Evolutionary conservation across 1,140 invertebrate genomes (phyloP), one percentile per base, ranked within the genome.

Genomic region (Telenomus remus): DNA sequence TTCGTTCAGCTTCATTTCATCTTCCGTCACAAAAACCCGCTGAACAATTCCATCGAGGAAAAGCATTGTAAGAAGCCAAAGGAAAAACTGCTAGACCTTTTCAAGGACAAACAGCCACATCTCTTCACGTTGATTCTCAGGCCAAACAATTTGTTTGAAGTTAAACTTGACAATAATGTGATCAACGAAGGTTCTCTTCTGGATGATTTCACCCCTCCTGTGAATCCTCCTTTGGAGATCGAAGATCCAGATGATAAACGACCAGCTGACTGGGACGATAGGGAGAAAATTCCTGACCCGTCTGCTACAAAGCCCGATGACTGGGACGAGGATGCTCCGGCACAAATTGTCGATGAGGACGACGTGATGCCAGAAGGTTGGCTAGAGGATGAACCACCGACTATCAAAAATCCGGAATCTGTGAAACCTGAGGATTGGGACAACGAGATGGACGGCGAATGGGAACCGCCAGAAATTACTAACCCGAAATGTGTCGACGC

Each of bases 391-490:
- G 98, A 99, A 87, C 92, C 94, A 0, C 91, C 93, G 46, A 93
- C 94, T 84, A 94, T 99, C 65, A 92, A 96, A 72, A 97, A 99
- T 89, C 93, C 95, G 0, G 91, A 93, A 44, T 95, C 97, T 7
- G 87, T 91, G 34, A 97, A 97, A 89, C 98, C 97, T 0, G 91
- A 91, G 0, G 97, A 99, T 86, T 99, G 98, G 98, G 98, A 99
- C 88, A 92, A 94, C 48, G 96, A 98, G 75, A 99, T 99, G 93
- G 98, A 99, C 89, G 98, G 98, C 0, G 94, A 96, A 86, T 99
- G 98, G 97, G 98, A 99, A 88, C 93, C 98, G 12, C 95, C 97
- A 0, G 89, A 97, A 53, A 93, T 99, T 33, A 91, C 93, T 65
- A 99, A 99, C 89, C 96, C 97, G 0, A 91, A 90, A n/a, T 99